Conservation (phyloP, 2,888 invertebrate species). For the Bellardia bayeri region DNA sequence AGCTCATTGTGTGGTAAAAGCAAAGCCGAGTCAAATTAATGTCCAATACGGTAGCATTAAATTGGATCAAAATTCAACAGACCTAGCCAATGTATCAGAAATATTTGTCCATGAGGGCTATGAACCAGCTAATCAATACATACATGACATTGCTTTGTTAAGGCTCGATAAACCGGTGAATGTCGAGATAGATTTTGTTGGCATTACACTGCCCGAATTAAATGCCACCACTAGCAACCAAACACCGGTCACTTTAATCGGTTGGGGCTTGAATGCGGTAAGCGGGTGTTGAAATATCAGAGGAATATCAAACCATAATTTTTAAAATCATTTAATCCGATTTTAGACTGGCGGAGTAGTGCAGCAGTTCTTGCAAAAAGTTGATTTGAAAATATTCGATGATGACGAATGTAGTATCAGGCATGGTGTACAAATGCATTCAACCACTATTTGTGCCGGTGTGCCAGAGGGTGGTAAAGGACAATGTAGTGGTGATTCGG, state of each 20-base stretch:
- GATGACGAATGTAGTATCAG: slow-evolving; percentile 82
- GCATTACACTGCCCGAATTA: slow-evolving; percentile 77
- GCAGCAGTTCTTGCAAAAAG: slow-evolving; percentile 82
- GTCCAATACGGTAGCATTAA: slow-evolving; percentile 80
- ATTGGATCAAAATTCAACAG: slow-evolving; percentile 76
- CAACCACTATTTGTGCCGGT: slow-evolving; percentile 84
- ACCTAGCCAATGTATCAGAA: slow-evolving; percentile 76
- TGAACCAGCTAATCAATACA: slow-evolving; percentile 76
- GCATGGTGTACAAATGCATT: slow-evolving; percentile 79
- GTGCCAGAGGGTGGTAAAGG: slow-evolving; percentile 84
- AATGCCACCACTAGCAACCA: slow-evolving; percentile 73
- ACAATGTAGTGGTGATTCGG: slow-evolving; percentile 84
- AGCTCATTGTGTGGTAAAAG: slow-evolving; percentile 80
- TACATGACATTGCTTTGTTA: slow-evolving; percentile 81
- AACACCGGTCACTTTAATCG: slow-evolving; percentile 79
- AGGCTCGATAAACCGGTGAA: slow-evolving; percentile 75
- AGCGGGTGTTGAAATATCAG: slow-evolving; percentile 40
- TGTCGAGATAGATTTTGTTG: slow-evolving; percentile 76
- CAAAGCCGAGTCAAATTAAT: slow-evolving; percentile 75
- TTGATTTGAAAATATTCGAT: slow-evolving; percentile 81
- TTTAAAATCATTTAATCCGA: background rate
- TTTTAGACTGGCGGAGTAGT: slow-evolving; percentile 81
- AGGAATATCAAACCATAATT: background rate
- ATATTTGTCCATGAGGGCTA: slow-evolving; percentile 80
- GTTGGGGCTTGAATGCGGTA: slow-evolving; percentile 83